Evolutionary conservation across 2,797 vertebrate species (phyloP), one percentile per base, ranked within the genome.

Genomic region (Ctenosaura bakeri): DNA sequence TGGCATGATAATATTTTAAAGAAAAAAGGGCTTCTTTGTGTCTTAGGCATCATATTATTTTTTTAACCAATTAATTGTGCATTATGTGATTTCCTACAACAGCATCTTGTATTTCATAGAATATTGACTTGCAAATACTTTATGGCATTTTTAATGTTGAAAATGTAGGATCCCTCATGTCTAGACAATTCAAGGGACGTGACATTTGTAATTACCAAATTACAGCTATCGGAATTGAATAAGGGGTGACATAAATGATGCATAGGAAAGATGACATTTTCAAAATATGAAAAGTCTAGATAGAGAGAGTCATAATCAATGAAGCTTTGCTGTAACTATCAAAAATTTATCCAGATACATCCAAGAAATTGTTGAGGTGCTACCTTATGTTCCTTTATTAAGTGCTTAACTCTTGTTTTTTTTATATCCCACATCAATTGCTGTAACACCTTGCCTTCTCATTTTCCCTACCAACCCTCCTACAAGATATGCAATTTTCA

Each of bases 191-290:
- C n/a, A 78, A 42, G 16, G 59, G 35, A 84, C 22, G 54, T 89
- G 73, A 42, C 88, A 85, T 82, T 89, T 89, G 46, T 66, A 24
- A 85, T 85, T 73, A 77, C n/a, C 88, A 89, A 85, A 89, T 66
- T 89, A 85, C 4, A 78, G 18, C 73, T 38, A 81, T 38, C 59
- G 20, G 50, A 64, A 71, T 24, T 56, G 62, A 80, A n/a, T 38
- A 56, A 32, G 50, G 50, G 7, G 8, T 85, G 77, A 54, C 64
- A 46, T 85, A 80, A 90, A 80, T 85, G 35, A 90, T 56, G 50
- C 35, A 73, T 35, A 69, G 54, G 13, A 54, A 20, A 78, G 22
- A 66, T 77, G 46, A 54, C 24, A 85, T 80, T 79, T 73, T 42
- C 20, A 38, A 71, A 79, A 16, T n/a, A 85, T 71, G 82, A 89